Percentiles rank a stretch among this genome's conserved stretches.
Evolutionary conservation across 2,888 invertebrate genomes (phyloP).

Genomic region (Thymelicus sylvestris): DNA sequence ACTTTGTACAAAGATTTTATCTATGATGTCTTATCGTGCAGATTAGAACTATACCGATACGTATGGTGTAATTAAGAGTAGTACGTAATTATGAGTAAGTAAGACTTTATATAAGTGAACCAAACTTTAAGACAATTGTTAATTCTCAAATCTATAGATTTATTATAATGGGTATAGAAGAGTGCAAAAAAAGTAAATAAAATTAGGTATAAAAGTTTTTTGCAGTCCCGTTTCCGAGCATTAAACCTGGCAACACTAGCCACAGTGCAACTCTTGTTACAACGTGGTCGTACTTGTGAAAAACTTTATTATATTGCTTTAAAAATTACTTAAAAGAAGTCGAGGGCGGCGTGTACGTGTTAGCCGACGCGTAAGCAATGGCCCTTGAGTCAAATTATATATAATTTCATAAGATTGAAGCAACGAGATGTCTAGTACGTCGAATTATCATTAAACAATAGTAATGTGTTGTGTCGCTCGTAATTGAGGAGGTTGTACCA

Average conservation of each 20-base stretch:
- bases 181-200: too few species aligned
- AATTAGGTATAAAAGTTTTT: too few species aligned
- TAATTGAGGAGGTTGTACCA: background rate
- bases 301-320: conserved; percentile 31
- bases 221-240: background rate
- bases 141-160: too few species aligned
- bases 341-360: conserved; percentile 1
- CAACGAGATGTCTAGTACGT: conserved; percentile 9
- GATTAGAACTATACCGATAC: too few species aligned
- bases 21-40: too few species aligned
- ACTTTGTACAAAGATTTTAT: too few species aligned
- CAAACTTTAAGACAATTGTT: too few species aligned
- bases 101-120: too few species aligned
- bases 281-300: conserved; percentile 13
- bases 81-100: too few species aligned
- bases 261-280: conserved; percentile 4
- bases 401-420: conserved; percentile 8
- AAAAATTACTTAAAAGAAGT: conserved; percentile 15
- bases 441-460: conserved; percentile 5
- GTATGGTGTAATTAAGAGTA: too few species aligned
- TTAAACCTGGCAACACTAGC: background rate
- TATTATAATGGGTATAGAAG: too few species aligned
- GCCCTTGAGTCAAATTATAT: conserved; percentile 4
- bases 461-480: background rate
- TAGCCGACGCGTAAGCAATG: conserved; percentile 9